A percentile compares a stretch with the other conserved stretches of the same genome.
Evolutionary conservation across 2,113 vertebrate genomes (phyloP).

Genomic region (Cyprinus carpio): DNA sequence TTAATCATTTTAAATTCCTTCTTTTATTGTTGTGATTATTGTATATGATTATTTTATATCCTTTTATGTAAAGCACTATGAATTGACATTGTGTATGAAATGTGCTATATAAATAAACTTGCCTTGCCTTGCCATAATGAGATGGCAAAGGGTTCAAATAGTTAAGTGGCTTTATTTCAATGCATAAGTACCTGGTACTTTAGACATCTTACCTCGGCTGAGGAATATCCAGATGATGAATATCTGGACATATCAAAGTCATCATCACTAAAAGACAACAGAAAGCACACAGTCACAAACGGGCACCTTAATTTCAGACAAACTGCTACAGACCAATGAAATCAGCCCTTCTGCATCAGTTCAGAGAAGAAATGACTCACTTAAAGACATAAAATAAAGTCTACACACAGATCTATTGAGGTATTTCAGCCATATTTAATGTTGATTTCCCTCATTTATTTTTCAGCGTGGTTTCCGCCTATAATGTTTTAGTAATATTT

Average conservation of each 20-base stretch:
- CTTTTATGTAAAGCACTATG: no score
- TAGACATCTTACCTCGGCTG: slow-evolving; percentile 96
- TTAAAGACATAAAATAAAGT: neutral
- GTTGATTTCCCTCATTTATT: neutral
- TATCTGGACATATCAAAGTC: slow-evolving; percentile 99
- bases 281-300: slow-evolving; percentile 30
- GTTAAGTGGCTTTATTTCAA: slow-evolving; percentile 16
- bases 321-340: neutral
- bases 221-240: slow-evolving; percentile 98
- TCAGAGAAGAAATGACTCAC: neutral
- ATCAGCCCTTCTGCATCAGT: neutral
- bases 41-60: no score
- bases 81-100: no score
- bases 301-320: neutral
- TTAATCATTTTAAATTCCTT: no score
- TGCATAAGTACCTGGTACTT: slow-evolving; percentile 77
- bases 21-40: no score
- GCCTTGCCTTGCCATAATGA: neutral
- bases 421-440: neutral
- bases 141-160: neutral
- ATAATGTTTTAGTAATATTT: neutral
- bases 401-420: neutral
- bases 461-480: neutral
- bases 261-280: slow-evolving; percentile 84
- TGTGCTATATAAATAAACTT: no score